Evolutionary conservation across 2,797 vertebrate species (phyloP), one percentile per base, ranked within the genome.

Genomic region (Anguilla marmorata): DNA sequence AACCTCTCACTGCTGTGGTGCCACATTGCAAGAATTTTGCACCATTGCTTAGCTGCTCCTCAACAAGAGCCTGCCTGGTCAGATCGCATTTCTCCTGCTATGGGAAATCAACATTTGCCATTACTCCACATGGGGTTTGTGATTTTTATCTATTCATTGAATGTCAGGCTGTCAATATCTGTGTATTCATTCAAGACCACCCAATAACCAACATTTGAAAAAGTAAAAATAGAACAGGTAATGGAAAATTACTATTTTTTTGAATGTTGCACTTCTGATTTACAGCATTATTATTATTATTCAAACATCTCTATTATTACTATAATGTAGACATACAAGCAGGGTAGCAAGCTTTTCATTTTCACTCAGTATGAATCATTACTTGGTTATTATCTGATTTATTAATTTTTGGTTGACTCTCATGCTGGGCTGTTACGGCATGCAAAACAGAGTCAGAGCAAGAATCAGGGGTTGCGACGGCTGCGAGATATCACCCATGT

Each of bases 401-500:
- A 74, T 74, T 74, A 37, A 37, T 74, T 74, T 9, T 37, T 30
- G 3, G 14, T 14, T 74, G 27, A 16, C 30, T 74, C 9, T 74
- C 4, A 37, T 33, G 30, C 72, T 45, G 21, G 21, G 27, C 3
- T 72, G 66, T 72, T n/a, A 12, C 24, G 66, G 7, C 66, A n/a
- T 30, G 66, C n/a, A 27, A 72, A 63, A 85, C 30, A 74, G 8
- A 48, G 24, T 45, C 79, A 66, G 80, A 74, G 50, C 45, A 19
- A 69, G 30, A 58, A 66, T 69, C 80, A 87, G 54, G 84, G 63
- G 84, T 45, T 48, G 54, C 48, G 33, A 48, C 50, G 69, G 82
- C 88, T 37, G n/a, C 0, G 56, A 69, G 82, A 76, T 50, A 24
- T 79, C 27, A 5, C n/a, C 54, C 63, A 87, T 87, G 69, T 89